Evolutionary conservation across 1,140 invertebrate genomes (phyloP), one percentile per base, ranked within the genome.

Genomic region (Chrysomallon squamiferum): DNA sequence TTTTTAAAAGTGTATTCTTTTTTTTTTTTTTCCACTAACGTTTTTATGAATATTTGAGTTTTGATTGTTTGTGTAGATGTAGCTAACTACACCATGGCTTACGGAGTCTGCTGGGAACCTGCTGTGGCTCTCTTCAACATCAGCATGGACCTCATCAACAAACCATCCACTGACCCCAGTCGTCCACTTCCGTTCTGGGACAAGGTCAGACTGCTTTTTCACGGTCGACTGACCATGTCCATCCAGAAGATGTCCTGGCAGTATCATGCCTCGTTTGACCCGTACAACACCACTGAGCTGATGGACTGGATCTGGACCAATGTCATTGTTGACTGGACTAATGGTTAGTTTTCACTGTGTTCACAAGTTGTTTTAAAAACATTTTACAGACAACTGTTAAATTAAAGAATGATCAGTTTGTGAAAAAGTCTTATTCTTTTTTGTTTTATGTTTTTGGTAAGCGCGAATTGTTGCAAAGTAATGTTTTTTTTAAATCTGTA

Each of bases 21-120:
- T n/a, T n/a, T n/a, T n/a, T n/a, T n/a, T n/a, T n/a, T n/a, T n/a
- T n/a, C n/a, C n/a, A n/a, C n/a, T n/a, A n/a, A n/a, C n/a, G n/a
- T n/a, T n/a, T n/a, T n/a, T n/a, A n/a, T n/a, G n/a, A n/a, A n/a
- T n/a, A n/a, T n/a, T n/a, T n/a, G n/a, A n/a, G n/a, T n/a, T n/a
- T n/a, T n/a, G n/a, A n/a, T 49, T 7, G 57, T 20, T 69, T 1
- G 62, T 72, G 1, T 68, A 84, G 80, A 84, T 67, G 69, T 81
- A 9, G 59, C 69, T 4, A 70, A 68, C 1, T 73, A 92, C 73
- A 92, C 91, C 76, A 93, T 96, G 79, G 95, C 95, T 0, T 98
- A 99, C 85, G 97, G 97, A 0, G 94, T 96, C 0, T 99, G 96
- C 85, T 99, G 97, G 97, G 97, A 99, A 79, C 96, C 97, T 0